Base-by-base conservation (phyloP, 2,888 invertebrate genomes). In the Stratiomys singularior region DNA sequence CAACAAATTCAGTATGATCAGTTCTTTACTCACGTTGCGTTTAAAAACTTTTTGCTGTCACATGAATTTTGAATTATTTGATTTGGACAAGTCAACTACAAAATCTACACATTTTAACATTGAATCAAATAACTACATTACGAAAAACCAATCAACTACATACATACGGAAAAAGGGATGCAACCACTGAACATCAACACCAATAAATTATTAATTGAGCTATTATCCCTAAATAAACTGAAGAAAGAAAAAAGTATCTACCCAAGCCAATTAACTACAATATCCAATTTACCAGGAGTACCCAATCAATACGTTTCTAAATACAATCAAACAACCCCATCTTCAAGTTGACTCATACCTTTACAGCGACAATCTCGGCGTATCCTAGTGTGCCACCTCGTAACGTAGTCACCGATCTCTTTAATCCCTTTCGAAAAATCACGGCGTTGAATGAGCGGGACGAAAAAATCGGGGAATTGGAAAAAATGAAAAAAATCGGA, bases 291-390 rank as follows among this genome's bases (percentile, higher is more conserved):
- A 66, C 66, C 37, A 18, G 37, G 15, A 60, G 18, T 25, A 60
- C 18, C 28, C 30, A 37, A 28, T 66, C 66, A 27, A 27, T 63
- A 27, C 63, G n/a, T 63, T 63, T 63, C 7, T 37, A n/a, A n/a
- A n/a, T n/a, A n/a, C 66, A 37, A 25, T 1, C 66, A 60, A 60
- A 37, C 37, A 37, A 52, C 18, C 52, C 52, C 7, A 52, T n/a
- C 15, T 52, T 60, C 13, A 60, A 13, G 58, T 5, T n/a, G 30
- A 1, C 37, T 67, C 66, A 89, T 94, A 97, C 97, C 97, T 97
- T 97, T 84, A 97, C 95, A 88, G 97, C 97, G 88, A 97, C 96
- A 89, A 97, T 96, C 92, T 97, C 97, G 83, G 97, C 96, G 89
- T 94, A 94, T 86, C 95, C 94, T 87, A 95, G 90, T 81, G 94